Base-by-base conservation (phyloP, 2,797 vertebrate genomes). In the Acanthurus tractus region DNA sequence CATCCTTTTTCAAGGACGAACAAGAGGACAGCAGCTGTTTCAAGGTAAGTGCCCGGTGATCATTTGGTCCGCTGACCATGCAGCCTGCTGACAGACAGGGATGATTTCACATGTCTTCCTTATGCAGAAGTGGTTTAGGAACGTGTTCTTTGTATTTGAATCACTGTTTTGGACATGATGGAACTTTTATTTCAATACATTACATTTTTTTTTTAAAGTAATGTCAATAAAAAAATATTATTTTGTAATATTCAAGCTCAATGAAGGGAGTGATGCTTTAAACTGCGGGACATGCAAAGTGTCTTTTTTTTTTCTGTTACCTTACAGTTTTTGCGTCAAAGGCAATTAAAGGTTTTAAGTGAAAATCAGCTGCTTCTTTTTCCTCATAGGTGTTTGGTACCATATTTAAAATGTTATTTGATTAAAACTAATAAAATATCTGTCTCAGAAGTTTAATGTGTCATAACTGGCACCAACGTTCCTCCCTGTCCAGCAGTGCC, bases 1-100 rank as follows among this genome's bases (percentile, higher is more conserved):
- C 91, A 94, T 95, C 93, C 86, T 76, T 67, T 63, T 73, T 62
- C 83, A 74, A 85, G 90, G 89, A 90, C 75, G 71, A 85, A 63
- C 80, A 54, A 78, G 78, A 46, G 80, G 85, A 83, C 84, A 66
- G 76, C 83, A 89, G 89, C 93, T 92, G 90, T 86, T 92, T 89
- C 90, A 96, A 95, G 95, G 95, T 96, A 95, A 69, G 90, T 34
- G 70, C 67, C 59, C 59, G 7, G 25, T 34, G 66, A 48, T 66
- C 68, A 3, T 52, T 55, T 42, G 64, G 34, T 67, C 15, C 34
- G 48, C 48, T 11, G 71, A 77, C 45, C 36, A 13, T 45, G 23
- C 63, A 49, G 70, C 46, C 17, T 12, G 18, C 25, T 76, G 81
- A 76, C 57, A 68, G 63, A 66, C 46, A 23, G 11, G 11, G 8